Evolutionary conservation across 2,113 vertebrate species (phyloP), one percentile per base, ranked within the genome.

Genomic region (Lanius ludovicianus): DNA sequence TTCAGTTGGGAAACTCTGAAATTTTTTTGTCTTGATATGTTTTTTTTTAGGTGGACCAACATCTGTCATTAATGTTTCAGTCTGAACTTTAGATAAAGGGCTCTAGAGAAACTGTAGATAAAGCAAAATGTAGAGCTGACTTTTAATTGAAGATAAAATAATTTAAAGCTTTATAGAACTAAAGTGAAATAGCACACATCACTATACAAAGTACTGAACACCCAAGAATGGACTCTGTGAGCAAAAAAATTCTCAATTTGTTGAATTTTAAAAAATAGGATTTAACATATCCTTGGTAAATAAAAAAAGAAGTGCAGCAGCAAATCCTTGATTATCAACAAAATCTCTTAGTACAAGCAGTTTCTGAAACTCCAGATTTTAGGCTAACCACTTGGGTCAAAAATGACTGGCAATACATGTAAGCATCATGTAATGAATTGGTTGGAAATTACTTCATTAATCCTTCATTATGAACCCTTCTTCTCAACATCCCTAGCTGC

Each of bases 371-470:
- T 93, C 63, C 75, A 77, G 53, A 82, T 84, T 87, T 88, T 69
- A 84, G 64, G 57, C 81, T 87, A 84, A 79, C 57, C 44, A 50
- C 70, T 79, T 49, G 52, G 73, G 39, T 81, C 19, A 88, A 91
- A 95, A 94, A 94, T 73, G 37, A 79, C 41, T 76, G 57, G 79
- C 69, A 97, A 63, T 1, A 25, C 64, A 71, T 44, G 15, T 57
- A 87, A 91, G 53, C 71, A 67, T 87, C 60, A 44, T 3, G 57
- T 76, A 93, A 95, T 95, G 81, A 95, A 93, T 84, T 70, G 59
- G 64, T 33, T 96, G 59, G 62, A 96, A 97, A 94, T 95, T 82
- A 95, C 87, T 93, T 91, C 59, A 95, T 97, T 96, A 74, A 84
- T 79, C 78, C 70, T 65, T 71, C 92, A 96, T 95, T 93, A 93